Base-by-base conservation (phyloP, 2,888 invertebrate genomes). In the Fragum whitleyi region DNA sequence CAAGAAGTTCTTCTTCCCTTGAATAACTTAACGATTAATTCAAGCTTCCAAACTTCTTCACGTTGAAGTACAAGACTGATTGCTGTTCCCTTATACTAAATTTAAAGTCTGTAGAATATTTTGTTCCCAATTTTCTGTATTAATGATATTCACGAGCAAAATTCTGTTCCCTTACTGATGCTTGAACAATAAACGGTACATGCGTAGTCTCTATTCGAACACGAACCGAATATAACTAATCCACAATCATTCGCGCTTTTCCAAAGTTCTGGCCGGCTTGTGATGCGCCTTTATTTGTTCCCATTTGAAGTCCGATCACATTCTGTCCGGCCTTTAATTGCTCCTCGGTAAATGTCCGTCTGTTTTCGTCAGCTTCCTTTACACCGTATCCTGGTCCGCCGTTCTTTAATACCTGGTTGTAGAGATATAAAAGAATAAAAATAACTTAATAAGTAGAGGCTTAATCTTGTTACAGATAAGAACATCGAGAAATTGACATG, bases 201-300 rank as follows among this genome's bases (percentile, higher is more conserved):
- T 47, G n/a, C 47, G 47, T 47, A 47, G 47, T 47, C 47, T 47
- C 47, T n/a, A 47, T 47, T n/a, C 3, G 7, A 2, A 47, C 47
- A 9, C 14, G 47, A 16, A 9, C 5, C 19, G 14, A n/a, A 47
- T 47, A 16, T 39, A 47, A 47, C 74, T 77, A 85, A 59, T 90
- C 90, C 57, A 89, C 74, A 69, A 92, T 92, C 79, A 86, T 88
- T 67, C 92, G 78, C 0, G 79, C 39, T 67, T 92, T 92, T 26
- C 93, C 93, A 62, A 92, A 91, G 78, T 82, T 99, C 94, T 98
- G 97, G 76, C 99, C 99, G 87, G 97, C 97, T 94, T 99, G 98
- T 93, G 95, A 98, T 90, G 99, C 99, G 32, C 99, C 99, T 95
- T 99, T 99, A 95, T 99, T 99, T 92, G 97, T 97, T 75, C 99